A percentile compares a stretch with the other conserved stretches of the same genome.
Conservation (phyloP, 2,888 invertebrate genomes). For the Thelaira solivaga region DNA sequence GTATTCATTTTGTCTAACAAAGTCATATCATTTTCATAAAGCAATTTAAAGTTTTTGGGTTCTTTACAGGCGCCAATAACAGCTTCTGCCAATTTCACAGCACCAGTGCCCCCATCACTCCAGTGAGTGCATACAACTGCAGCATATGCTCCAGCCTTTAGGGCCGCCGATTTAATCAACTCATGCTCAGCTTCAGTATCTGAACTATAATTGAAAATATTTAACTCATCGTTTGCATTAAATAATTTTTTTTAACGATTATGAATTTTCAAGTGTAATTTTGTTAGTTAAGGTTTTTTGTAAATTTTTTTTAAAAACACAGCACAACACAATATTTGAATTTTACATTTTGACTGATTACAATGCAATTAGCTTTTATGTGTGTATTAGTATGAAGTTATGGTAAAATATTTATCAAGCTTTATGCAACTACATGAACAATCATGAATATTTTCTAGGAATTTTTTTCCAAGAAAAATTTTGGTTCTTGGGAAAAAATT, state of each 20-base stretch:
- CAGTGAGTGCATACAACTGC: conserved; percentile 94
- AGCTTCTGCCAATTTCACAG: conserved; percentile 89
- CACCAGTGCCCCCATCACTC: conserved; percentile 93
- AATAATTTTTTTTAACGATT: too few relatives aligned
- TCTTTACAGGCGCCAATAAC: conserved; percentile 87
- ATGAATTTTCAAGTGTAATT: too few relatives aligned
- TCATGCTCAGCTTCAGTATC: conserved; percentile 91
- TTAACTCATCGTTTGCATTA: not conserved
- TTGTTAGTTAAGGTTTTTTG: too few relatives aligned
- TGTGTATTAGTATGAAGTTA: too few relatives aligned
- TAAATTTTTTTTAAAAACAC: not conserved
- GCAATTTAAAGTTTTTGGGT: conserved; percentile 81
- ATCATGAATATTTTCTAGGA: too few relatives aligned
- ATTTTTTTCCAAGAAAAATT: too few relatives aligned
- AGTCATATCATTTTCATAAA: conserved; percentile 84
- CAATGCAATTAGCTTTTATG: too few relatives aligned
- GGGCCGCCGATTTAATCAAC: conserved; percentile 84
- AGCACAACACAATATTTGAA: too few relatives aligned
- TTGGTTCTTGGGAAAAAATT: too few relatives aligned
- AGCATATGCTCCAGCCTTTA: conserved; percentile 89
- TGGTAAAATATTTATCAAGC: too few relatives aligned
- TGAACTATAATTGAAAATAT: conserved; percentile 79
- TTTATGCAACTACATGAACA: too few relatives aligned
- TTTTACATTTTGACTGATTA: too few relatives aligned
- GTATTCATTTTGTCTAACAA: conserved; percentile 91